phyloP scores from a whole-genome alignment of 2,888 invertebrate species.

The Phoenoteleia sp. region DNA sequence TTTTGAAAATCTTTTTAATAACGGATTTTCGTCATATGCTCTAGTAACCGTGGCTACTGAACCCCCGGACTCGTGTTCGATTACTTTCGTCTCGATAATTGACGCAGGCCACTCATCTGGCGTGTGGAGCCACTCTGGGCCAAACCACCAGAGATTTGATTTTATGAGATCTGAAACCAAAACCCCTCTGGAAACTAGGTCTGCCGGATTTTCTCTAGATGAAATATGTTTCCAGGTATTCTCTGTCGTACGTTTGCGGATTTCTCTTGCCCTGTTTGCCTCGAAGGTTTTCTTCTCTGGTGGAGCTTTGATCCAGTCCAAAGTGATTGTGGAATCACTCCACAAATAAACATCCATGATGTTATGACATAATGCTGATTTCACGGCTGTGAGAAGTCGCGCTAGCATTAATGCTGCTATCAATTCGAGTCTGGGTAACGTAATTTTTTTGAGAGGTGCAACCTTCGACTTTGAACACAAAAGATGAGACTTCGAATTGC shows the following conservation, averaged over 20 bases:
- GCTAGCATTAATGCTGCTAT: slow-evolving; percentile 33
- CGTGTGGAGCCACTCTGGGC: background rate
- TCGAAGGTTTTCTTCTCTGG: slow-evolving; percentile 17
- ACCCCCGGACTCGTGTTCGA: background rate
- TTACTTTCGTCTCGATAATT: no score
- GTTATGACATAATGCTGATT: background rate
- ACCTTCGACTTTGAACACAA: slow-evolving; percentile 68
- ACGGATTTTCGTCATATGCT: no score
- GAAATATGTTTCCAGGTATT: background rate
- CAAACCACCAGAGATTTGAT: background rate
- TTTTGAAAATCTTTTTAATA: background rate
- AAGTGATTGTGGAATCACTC: no score
- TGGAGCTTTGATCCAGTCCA: slow-evolving; percentile 24
- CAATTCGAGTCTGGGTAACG: slow-evolving; percentile 47
- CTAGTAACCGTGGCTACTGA: no score
- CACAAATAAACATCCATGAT: slow-evolving; percentile 6
- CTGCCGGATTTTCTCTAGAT: background rate
- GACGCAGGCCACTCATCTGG: background rate
- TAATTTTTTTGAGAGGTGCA: slow-evolving; percentile 4
- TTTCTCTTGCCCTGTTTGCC: background rate
- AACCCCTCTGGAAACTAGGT: background rate
- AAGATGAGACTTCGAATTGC: slow-evolving; percentile 3
- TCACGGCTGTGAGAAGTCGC: background rate
- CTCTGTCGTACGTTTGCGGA: background rate
- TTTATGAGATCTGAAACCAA: background rate